Conservation (phyloP, 2,797 vertebrate species). For the Manis crassicaudata region DNA sequence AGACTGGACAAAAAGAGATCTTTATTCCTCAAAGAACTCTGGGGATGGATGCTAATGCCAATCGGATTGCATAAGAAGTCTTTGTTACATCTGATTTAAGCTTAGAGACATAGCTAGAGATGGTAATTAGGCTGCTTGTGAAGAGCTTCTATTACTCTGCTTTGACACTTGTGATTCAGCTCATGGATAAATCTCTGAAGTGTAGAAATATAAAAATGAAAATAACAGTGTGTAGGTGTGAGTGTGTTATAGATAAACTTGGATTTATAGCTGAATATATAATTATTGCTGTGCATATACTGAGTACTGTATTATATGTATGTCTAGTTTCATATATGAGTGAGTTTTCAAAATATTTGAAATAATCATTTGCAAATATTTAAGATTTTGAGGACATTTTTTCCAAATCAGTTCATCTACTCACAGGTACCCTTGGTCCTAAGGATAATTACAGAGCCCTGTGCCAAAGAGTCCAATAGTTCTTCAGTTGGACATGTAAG, state of each 20-base stretch:
- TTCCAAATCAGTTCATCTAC: background rate
- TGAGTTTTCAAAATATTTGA: slow-evolving; percentile 34
- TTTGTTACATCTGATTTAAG: slow-evolving; percentile 29
- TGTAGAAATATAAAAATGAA: slow-evolving; percentile 53
- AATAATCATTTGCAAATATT: background rate
- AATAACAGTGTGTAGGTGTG: background rate
- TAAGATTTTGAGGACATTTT: slow-evolving; percentile 11
- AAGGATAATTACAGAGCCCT: background rate
- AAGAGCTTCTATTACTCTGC: slow-evolving; percentile 26
- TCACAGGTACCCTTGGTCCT: background rate
- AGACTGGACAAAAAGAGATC: background rate
- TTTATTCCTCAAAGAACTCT: background rate
- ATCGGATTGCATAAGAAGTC: slow-evolving; percentile 15
- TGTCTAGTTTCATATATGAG: background rate
- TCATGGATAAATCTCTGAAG: slow-evolving; percentile 27
- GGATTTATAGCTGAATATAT: background rate
- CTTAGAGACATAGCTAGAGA: background rate
- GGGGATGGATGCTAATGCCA: background rate
- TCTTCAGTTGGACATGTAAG: background rate
- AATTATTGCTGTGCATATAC: background rate
- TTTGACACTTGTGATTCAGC: slow-evolving; percentile 43
- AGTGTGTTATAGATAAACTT: slow-evolving; percentile 22
- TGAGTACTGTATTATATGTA: background rate
- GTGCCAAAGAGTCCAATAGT: background rate
- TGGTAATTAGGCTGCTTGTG: slow-evolving; percentile 31